These are phyloP conservation scores for Lithophane socia DNA, from an alignment of 2,888 invertebrate genomes.

Conservation along the genomic window DNA sequence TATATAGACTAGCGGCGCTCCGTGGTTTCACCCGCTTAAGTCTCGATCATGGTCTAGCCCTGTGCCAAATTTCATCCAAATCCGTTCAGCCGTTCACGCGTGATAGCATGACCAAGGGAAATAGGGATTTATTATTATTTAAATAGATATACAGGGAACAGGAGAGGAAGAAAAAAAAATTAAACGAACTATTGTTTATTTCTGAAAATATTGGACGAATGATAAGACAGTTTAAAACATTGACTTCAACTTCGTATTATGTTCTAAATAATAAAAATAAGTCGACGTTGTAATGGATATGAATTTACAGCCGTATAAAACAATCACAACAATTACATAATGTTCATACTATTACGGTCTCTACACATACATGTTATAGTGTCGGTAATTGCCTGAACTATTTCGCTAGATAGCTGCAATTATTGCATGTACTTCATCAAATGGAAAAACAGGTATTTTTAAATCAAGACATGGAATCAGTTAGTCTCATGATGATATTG, in stretches of 20 bases:
- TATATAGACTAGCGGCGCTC: too few species aligned
- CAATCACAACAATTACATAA: conserved; percentile 34
- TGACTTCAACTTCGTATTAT: conserved; percentile 49
- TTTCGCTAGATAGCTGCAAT: conserved; percentile 39
- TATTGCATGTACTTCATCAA: conserved; percentile 34
- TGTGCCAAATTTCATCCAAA: too few species aligned
- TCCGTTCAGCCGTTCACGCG: too few species aligned
- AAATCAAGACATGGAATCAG: conserved; percentile 39
- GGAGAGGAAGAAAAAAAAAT: neutral
- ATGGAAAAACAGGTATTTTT: conserved; percentile 52
- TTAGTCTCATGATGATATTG: conserved; percentile 33
- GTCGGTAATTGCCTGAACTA: conserved; percentile 40
- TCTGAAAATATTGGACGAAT: conserved; percentile 37
- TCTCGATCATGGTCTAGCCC: too few species aligned
- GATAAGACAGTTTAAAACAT: conserved; percentile 34
- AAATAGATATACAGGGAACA: neutral
- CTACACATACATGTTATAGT: conserved; percentile 22
- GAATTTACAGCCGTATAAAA: conserved; percentile 48
- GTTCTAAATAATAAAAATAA: conserved; percentile 60
- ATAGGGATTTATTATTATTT: too few species aligned
- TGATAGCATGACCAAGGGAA: too few species aligned
- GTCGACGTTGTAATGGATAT: conserved; percentile 42
- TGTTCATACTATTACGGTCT: conserved; percentile 29
- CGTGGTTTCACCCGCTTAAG: too few species aligned
- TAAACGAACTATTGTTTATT: conserved; percentile 56